Evolutionary conservation across 2,888 invertebrate species (phyloP), one percentile per base, ranked within the genome.

Genomic region (Lepidocyrtinus sp.): DNA sequence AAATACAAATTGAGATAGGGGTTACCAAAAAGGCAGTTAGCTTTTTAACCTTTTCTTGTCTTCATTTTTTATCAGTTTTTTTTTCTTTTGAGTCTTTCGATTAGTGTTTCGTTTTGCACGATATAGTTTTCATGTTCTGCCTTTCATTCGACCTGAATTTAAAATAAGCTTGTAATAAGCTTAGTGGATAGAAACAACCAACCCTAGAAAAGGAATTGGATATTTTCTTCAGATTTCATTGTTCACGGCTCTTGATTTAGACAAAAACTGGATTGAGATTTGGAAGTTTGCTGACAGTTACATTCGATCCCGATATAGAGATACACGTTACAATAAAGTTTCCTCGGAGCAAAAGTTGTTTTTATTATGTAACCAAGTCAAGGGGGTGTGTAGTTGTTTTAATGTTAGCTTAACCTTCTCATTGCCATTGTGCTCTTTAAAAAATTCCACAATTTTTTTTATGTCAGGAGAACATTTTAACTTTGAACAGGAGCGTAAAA

Each of bases 141-240:
- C 77, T 77, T 77, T 77, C 77, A 78, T 68, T 72, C 68, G 78
- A 78, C 78, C 78, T 73, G 72, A 46, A 61, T 78, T 36, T 50
- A 22, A 67, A 36, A 36, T 7, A 36, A 7, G 36, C 36, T 36
- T 36, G 36, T 12, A 36, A 36, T 7, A 7, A 12, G 36, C 36
- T 7, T n/a, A 36, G 12, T 36, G 36, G 12, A 36, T 5, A 36
- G 36, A 36, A 36, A 36, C 5, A 36, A 36, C 5, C n/a, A n/a
- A n/a, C n/a, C n/a, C n/a, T n/a, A n/a, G n/a, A n/a, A n/a, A n/a
- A n/a, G n/a, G n/a, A n/a, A n/a, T n/a, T n/a, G n/a, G n/a, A n/a
- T n/a, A n/a, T n/a, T n/a, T n/a, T n/a, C n/a, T n/a, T n/a, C n/a
- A n/a, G n/a, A n/a, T n/a, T n/a, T n/a, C n/a, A n/a, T n/a, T n/a